phyloP scores from a whole-genome alignment of 2,797 vertebrate genomes.

The Enteromius radiatus region DNA sequence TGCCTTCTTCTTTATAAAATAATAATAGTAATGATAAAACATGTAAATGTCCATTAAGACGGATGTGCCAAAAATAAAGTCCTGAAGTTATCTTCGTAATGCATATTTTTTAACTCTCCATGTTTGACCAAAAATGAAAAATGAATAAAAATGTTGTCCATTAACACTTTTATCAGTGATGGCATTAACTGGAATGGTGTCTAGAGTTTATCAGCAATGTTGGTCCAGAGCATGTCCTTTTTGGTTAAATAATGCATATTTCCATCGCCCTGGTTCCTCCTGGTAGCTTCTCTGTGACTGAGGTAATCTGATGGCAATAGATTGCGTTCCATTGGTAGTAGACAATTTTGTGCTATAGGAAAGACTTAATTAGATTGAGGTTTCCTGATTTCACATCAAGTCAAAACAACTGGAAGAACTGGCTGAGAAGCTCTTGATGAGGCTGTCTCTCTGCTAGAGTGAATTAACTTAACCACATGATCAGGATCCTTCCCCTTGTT shows the following conservation, averaged over 20 bases:
- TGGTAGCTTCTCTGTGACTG: neutral
- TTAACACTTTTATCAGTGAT: neutral
- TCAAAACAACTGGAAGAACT: conserved; percentile 17
- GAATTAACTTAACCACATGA: conserved; percentile 15
- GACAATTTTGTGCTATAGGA: neutral
- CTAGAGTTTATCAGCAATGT: neutral
- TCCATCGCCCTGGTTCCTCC: neutral
- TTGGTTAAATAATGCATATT: neutral
- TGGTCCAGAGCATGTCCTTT: neutral
- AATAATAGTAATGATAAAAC: neutral
- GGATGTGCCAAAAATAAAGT: neutral
- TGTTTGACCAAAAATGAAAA: neutral
- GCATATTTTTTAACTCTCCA: neutral
- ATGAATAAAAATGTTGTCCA: too few relatives aligned
- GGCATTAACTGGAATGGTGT: neutral
- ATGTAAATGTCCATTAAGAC: neutral
- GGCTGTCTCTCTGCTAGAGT: neutral
- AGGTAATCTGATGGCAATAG: neutral
- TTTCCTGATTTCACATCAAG: conserved; percentile 12
- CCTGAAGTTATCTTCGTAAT: neutral
- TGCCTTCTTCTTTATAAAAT: neutral
- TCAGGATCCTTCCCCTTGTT: conserved; percentile 2
- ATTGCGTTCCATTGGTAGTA: neutral
- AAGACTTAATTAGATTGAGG: conserved; percentile 8
- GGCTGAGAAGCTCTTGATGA: conserved; percentile 6